Conservation (phyloP, 1,140 invertebrate genomes). For the Lanistes nyassanus region DNA sequence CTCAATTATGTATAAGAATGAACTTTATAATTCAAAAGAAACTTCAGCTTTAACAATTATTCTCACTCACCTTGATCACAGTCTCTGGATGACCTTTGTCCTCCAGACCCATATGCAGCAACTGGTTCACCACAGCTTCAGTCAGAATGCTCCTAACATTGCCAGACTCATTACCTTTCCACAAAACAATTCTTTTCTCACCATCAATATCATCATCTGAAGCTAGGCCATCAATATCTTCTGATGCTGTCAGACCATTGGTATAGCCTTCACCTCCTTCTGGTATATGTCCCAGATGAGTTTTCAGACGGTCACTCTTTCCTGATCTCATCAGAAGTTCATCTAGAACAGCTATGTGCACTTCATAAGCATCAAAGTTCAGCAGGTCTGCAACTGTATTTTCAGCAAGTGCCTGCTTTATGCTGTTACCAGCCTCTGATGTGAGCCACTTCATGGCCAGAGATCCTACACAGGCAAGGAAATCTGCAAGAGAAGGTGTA, state of each 20-base stretch:
- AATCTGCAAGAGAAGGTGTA: slow-evolving; percentile 10
- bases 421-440: not conserved
- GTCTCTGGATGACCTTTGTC: slow-evolving; percentile 36
- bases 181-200: not conserved
- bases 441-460: slow-evolving; percentile 8
- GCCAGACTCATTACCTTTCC: not conserved
- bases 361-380: slow-evolving; percentile 39
- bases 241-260: too few species aligned
- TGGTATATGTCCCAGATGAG: too few species aligned
- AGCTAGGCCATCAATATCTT: not conserved
- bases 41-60: not conserved
- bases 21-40: not conserved
- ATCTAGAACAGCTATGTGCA: slow-evolving; percentile 39
- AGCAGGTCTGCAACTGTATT: slow-evolving; percentile 24
- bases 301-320: too few species aligned
- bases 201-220: not conserved
- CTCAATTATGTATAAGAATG: not conserved
- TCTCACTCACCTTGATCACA: slow-evolving; percentile 32
- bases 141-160: not conserved
- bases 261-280: too few species aligned
- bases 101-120: slow-evolving; percentile 40
- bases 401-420: not conserved
- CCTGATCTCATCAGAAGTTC: not conserved
- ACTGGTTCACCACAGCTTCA: slow-evolving; percentile 26
- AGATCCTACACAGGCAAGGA: slow-evolving; percentile 3